phyloP scores from a whole-genome alignment of 92 coral and sea anemone species.

The Montipora capitata region DNA sequence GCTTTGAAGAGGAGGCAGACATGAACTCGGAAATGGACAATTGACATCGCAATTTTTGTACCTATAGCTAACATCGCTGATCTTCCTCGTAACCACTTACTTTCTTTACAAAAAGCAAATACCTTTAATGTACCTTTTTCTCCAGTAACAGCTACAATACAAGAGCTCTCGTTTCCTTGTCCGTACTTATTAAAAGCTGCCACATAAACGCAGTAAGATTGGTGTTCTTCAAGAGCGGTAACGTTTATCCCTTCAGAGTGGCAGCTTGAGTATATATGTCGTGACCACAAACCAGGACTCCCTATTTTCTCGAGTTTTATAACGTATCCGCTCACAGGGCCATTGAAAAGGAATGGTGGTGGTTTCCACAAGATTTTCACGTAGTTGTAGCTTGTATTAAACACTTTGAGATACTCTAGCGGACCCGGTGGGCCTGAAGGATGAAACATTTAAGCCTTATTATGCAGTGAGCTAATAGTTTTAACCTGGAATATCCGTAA shows the following conservation, averaged over 20 bases:
- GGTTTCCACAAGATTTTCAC: slow-evolving; percentile 13
- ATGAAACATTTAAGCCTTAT: too few species aligned
- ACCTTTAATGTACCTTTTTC: slow-evolving; percentile 36
- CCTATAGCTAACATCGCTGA: too few species aligned
- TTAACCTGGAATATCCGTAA: too few species aligned
- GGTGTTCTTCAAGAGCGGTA: slow-evolving; percentile 13
- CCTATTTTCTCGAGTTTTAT: not conserved
- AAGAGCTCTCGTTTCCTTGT: not conserved
- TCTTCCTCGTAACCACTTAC: not conserved
- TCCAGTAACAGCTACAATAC: slow-evolving; percentile 4
- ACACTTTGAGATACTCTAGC: slow-evolving; percentile 9
- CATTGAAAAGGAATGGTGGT: not conserved
- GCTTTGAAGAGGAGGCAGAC: too few species aligned
- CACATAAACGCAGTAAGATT: slow-evolving; percentile 25
- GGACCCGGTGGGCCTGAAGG: slow-evolving; percentile 2
- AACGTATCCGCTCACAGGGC: slow-evolving; percentile 1
- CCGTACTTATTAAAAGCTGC: slow-evolving; percentile 34
- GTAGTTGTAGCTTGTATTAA: slow-evolving; percentile 32
- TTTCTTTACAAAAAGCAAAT: not conserved
- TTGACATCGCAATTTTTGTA: too few species aligned
- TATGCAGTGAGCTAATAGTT: too few species aligned
- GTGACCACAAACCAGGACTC: not conserved
- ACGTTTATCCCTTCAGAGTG: slow-evolving; percentile 9
- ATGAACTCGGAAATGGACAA: too few species aligned
- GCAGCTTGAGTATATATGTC: slow-evolving; percentile 19